A percentile compares a stretch with the other conserved stretches of the same genome.
Evolutionary conservation across 1,140 invertebrate species (phyloP).

Genomic region (Tigriopus japonicus): DNA sequence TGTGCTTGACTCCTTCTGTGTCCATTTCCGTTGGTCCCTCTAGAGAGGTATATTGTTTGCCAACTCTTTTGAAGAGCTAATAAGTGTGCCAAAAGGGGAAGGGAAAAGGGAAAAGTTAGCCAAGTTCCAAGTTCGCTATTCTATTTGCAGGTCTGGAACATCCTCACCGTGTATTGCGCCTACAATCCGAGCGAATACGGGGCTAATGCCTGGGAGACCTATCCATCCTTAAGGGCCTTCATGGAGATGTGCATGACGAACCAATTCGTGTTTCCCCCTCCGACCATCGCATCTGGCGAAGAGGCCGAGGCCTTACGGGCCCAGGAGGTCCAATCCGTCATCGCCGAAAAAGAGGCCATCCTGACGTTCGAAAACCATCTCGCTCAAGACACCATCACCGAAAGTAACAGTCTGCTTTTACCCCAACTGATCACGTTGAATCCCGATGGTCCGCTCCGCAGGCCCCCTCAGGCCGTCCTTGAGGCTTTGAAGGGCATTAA

Average conservation of each 20-base stretch:
- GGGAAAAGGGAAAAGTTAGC: slow-evolving; percentile 25
- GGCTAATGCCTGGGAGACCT: slow-evolving; percentile 61
- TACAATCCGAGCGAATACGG: slow-evolving; percentile 81
- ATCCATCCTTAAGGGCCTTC: slow-evolving; percentile 71
- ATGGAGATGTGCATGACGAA: slow-evolving; percentile 97
- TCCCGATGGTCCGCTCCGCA: slow-evolving; percentile 53
- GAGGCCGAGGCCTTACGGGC: slow-evolving; percentile 18
- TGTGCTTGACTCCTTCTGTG: no score
- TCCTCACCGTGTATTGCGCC: slow-evolving; percentile 67
- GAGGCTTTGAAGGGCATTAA: slow-evolving; percentile 65
- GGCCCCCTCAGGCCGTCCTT: slow-evolving; percentile 51
- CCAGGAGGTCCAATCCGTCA: slow-evolving; percentile 44
- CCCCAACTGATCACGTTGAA: slow-evolving; percentile 49
- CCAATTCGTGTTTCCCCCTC: slow-evolving; percentile 53
- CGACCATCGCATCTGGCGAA: slow-evolving; percentile 38
- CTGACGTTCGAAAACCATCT: slow-evolving; percentile 82
- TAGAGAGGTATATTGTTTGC: no score
- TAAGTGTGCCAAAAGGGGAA: no score
- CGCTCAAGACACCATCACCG: slow-evolving; percentile 62
- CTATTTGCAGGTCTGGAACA: slow-evolving; percentile 85
- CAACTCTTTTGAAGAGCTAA: no score
- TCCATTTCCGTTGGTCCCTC: no score
- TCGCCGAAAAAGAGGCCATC: slow-evolving; percentile 58
- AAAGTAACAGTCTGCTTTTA: slow-evolving; percentile 65
- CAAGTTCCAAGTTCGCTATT: slow-evolving; percentile 74